phyloP scores from a whole-genome alignment of 2,888 invertebrate genomes.

The Himalopsyche kuldschensis region DNA sequence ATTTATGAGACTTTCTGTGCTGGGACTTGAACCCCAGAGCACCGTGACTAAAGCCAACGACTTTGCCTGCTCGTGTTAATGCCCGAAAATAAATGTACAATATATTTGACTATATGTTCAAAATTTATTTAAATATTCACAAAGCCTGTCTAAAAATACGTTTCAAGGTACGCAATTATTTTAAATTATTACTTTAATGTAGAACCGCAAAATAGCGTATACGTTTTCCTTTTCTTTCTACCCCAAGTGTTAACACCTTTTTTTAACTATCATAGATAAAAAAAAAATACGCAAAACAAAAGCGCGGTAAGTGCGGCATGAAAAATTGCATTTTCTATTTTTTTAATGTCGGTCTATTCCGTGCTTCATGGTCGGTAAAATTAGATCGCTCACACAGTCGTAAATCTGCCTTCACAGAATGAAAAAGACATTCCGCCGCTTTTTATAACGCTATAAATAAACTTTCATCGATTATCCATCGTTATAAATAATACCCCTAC shows the following conservation, averaged over 20 bases:
- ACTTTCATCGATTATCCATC: conserved; percentile 31
- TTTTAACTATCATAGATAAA: not conserved
- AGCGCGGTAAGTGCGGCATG: not conserved
- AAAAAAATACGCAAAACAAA: not conserved
- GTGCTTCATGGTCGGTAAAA: conserved; percentile 4
- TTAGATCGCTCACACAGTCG: conserved; percentile 15
- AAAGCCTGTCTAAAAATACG: too few species aligned
- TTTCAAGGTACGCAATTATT: too few species aligned
- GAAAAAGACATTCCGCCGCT: conserved; percentile 34
- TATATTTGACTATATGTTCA: too few species aligned
- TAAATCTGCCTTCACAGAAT: conserved; percentile 33
- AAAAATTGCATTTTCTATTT: conserved; percentile 12
- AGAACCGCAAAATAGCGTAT: too few species aligned
- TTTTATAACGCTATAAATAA: conserved; percentile 38
- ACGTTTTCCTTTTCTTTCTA: not conserved
- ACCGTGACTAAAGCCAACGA: too few species aligned
- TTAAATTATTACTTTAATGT: too few species aligned
- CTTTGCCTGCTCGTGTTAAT: too few species aligned
- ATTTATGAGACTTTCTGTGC: too few species aligned
- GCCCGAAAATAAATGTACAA: too few species aligned
- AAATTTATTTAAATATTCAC: too few species aligned
- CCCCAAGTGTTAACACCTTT: not conserved
- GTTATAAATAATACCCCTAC: conserved; percentile 22
- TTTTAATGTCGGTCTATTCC: not conserved
- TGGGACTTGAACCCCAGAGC: too few species aligned